Conservation (phyloP, 2,113 vertebrate genomes). For the Capreolus pygargus region DNA sequence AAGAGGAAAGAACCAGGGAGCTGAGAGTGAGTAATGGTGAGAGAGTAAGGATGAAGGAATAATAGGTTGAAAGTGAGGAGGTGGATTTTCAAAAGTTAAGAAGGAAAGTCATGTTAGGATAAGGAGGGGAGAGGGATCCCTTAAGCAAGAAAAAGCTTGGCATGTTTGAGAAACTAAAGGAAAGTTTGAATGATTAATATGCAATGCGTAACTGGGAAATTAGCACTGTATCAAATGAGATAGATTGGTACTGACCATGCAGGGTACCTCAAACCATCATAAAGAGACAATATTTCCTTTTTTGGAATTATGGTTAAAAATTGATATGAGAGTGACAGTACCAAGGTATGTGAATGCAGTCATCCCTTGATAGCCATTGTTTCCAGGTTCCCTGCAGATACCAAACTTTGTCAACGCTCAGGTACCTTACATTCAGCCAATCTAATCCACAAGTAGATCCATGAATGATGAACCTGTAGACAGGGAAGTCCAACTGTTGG, state of each 20-base stretch:
- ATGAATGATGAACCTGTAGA: no score
- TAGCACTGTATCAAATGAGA: not conserved
- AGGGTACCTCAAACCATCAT: not conserved
- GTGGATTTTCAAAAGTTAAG: not conserved
- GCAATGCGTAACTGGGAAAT: not conserved
- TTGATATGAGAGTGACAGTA: not conserved
- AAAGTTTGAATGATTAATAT: not conserved
- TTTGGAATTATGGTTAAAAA: not conserved
- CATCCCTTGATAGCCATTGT: not conserved
- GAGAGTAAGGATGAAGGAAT: not conserved
- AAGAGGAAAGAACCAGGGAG: not conserved
- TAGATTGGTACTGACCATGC: not conserved
- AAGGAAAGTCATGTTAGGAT: not conserved
- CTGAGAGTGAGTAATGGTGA: not conserved
- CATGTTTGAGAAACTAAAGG: not conserved
- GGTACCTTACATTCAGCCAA: not conserved
- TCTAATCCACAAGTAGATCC: not conserved
- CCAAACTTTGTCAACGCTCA: not conserved
- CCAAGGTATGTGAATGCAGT: not conserved
- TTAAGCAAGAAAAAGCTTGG: not conserved
- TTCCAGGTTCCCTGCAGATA: not conserved
- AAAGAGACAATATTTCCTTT: not conserved
- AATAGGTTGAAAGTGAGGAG: not conserved
- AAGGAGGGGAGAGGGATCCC: not conserved
- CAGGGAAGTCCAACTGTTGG: not conserved